Conservation (phyloP, 2,797 vertebrate species). For the Coranthus polyacanthus region DNA sequence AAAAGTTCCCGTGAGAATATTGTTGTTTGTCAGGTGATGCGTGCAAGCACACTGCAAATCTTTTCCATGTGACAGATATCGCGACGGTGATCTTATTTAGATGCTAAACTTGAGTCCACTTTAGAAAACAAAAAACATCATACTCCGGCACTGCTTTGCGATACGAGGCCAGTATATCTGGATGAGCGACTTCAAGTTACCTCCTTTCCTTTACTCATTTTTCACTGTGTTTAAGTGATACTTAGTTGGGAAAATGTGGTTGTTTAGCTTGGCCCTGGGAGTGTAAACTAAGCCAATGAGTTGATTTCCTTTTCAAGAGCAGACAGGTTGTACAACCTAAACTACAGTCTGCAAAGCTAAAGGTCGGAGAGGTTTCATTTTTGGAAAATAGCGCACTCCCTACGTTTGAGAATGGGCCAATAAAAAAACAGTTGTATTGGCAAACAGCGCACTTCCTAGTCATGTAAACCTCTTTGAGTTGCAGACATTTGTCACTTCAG, state of each 20-base stretch:
- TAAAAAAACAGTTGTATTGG: slow-evolving; percentile 50
- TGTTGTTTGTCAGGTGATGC: background rate
- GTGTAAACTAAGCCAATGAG: slow-evolving; percentile 44
- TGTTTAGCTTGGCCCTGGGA: slow-evolving; percentile 34
- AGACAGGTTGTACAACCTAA: slow-evolving; percentile 32
- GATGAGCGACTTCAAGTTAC: slow-evolving; percentile 6
- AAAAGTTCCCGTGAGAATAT: slow-evolving; percentile 19
- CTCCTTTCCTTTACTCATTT: background rate
- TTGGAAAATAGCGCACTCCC: background rate
- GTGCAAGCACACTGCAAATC: background rate
- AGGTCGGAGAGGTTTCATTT: slow-evolving; percentile 26
- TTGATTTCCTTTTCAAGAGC: slow-evolving; percentile 51
- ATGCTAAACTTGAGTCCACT: slow-evolving; percentile 25
- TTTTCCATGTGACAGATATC: slow-evolving; percentile 3
- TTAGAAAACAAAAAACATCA: slow-evolving; percentile 22
- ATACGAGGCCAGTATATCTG: background rate
- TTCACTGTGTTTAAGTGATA: slow-evolving; percentile 6
- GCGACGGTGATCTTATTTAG: slow-evolving; percentile 13
- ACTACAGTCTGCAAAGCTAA: slow-evolving; percentile 23
- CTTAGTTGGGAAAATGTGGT: slow-evolving; percentile 5
- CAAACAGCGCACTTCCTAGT: slow-evolving; percentile 53
- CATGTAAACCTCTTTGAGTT: slow-evolving; percentile 63
- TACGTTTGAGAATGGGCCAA: slow-evolving; percentile 1
- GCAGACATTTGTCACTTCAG: slow-evolving; percentile 48
- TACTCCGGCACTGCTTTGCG: background rate